Evolutionary conservation across 2,888 invertebrate species (phyloP).

Genomic region (Aphidoletes aphidimyza): DNA sequence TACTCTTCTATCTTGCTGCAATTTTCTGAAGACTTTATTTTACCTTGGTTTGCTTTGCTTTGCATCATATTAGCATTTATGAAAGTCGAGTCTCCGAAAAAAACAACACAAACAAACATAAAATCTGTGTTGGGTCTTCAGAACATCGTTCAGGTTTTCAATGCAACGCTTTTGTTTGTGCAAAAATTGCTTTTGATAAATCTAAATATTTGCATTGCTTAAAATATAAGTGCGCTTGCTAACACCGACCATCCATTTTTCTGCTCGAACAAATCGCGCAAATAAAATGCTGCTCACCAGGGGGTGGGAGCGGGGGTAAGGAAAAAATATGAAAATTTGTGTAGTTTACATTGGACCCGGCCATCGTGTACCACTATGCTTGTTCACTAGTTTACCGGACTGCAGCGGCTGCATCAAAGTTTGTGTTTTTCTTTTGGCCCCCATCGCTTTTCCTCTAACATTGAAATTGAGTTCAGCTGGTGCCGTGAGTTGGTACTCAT

Average conservation of each 20-base stretch:
- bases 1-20: too few species aligned
- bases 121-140: too few species aligned
- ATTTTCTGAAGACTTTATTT: background rate
- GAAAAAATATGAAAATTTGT: conserved; percentile 38
- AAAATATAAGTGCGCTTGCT: background rate
- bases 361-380: background rate
- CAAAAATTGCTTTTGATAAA: conserved; percentile 12
- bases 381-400: background rate
- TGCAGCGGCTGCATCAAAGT: background rate
- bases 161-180: background rate
- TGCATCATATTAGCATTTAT: too few species aligned
- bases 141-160: too few species aligned
- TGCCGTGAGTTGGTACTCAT: conserved; percentile 41
- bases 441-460: background rate
- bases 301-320: too few species aligned
- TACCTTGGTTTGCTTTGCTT: background rate
- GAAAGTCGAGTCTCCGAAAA: too few species aligned
- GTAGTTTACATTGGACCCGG: background rate
- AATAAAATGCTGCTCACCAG: background rate
- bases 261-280: conserved; percentile 27
- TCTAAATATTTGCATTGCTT: conserved; percentile 42
- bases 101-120: too few species aligned
- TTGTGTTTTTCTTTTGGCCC: conserved; percentile 15
- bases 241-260: conserved; percentile 42
- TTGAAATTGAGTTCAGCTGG: conserved; percentile 23